These are phyloP conservation scores for Brienomyrus longianalis DNA, from an alignment of 2,113 vertebrate genomes.

Conservation along the genomic window DNA sequence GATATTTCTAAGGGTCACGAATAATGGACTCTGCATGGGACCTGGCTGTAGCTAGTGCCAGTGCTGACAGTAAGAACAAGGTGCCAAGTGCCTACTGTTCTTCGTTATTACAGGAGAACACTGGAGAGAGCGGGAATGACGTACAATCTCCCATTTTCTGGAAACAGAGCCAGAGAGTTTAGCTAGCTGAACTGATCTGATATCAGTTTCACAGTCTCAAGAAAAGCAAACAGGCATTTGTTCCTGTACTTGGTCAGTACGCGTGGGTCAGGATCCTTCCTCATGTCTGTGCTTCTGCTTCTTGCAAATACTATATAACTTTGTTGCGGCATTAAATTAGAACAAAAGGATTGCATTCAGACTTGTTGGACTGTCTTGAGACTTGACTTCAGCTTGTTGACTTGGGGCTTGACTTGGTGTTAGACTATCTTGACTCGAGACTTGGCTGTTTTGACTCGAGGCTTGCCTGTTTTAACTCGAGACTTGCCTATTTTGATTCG, in stretches of 20 bases:
- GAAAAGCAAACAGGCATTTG: neutral
- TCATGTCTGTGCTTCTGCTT: neutral
- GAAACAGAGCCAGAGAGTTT: neutral
- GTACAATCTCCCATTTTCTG: neutral
- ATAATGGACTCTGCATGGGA: neutral
- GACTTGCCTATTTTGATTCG: neutral
- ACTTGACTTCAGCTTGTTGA: neutral
- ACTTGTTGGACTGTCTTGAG: neutral
- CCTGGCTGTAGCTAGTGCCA: neutral
- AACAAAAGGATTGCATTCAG: neutral
- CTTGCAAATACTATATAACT: neutral
- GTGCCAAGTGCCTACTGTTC: neutral
- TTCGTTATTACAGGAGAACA: neutral
- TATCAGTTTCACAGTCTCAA: neutral
- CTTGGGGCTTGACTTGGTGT: neutral
- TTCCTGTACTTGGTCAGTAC: neutral
- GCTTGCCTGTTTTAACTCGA: neutral
- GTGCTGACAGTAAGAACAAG: neutral
- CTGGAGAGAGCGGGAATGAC: neutral
- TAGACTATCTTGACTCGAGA: neutral
- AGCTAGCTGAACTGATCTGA: neutral
- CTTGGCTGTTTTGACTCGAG: too few species aligned
- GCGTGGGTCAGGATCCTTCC: neutral
- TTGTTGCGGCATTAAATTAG: neutral
- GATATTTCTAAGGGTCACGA: neutral